A percentile compares a stretch with the other conserved stretches of the same genome.
These are phyloP conservation scores for Hyposoter didymator DNA, from an alignment of 2,888 invertebrate genomes.

Conservation along the genomic window DNA sequence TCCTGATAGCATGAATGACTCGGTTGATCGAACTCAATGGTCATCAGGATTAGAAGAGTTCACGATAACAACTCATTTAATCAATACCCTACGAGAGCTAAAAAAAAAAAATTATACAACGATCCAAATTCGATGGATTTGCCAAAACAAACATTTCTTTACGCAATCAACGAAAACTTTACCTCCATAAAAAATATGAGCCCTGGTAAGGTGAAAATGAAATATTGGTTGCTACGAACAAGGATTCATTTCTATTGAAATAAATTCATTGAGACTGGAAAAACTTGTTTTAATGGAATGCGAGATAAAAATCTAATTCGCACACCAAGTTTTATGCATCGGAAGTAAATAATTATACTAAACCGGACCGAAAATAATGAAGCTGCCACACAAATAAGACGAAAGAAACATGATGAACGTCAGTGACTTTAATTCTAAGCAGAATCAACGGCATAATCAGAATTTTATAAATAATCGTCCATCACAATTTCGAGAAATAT, in stretches of 20 bases:
- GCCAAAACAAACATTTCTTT: not conserved
- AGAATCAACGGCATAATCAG: conserved; percentile 2
- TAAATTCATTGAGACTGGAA: not conserved
- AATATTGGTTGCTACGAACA: not conserved
- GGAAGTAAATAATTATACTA: not conserved
- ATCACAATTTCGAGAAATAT: not conserved
- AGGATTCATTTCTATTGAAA: not conserved
- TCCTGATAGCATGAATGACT: not conserved
- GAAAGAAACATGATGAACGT: conserved; percentile 66
- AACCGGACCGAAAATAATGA: conserved; percentile 28
- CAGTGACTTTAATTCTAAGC: conserved; percentile 40
- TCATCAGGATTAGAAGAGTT: not conserved
- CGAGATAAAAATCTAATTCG: not conserved
- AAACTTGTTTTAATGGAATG: not conserved
- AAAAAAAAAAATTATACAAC: not conserved
- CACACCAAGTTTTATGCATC: conserved; percentile 6
- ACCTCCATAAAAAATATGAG: not conserved
- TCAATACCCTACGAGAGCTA: not conserved
- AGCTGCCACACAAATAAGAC: conserved; percentile 69
- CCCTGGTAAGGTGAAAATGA: not conserved
- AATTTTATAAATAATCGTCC: not conserved
- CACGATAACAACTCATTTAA: not conserved
- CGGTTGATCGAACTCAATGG: not conserved
- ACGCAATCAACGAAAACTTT: conserved; percentile 1
- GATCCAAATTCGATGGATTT: not conserved